Evolutionary conservation across 2,888 invertebrate species (phyloP).

Genomic region (Tethea ocularis): DNA sequence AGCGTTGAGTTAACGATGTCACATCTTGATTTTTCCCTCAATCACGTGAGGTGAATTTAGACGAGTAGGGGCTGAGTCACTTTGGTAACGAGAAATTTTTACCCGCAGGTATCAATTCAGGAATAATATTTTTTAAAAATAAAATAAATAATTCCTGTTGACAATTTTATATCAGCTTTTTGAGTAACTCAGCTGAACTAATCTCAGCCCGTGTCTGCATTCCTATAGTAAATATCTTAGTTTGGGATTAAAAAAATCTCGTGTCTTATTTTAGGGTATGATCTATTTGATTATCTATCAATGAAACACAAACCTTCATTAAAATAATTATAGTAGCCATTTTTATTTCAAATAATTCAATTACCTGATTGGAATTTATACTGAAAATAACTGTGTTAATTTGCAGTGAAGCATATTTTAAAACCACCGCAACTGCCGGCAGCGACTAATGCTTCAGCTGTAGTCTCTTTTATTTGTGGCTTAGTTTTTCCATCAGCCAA

Average conservation of each 20-base stretch:
- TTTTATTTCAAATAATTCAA: too few relatives aligned
- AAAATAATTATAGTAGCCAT: too few relatives aligned
- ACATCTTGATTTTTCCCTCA: slow-evolving; percentile 22
- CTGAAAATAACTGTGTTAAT: background rate
- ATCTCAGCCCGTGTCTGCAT: too few relatives aligned
- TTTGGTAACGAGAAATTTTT: background rate
- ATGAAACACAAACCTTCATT: too few relatives aligned
- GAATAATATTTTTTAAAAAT: too few relatives aligned
- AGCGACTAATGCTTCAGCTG: background rate
- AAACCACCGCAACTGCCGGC: background rate
- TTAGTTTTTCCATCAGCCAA: background rate
- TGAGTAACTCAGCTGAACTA: too few relatives aligned
- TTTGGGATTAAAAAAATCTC: too few relatives aligned
- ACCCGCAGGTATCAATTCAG: background rate
- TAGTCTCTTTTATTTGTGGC: background rate
- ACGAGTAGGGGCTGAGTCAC: background rate
- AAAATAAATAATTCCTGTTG: too few relatives aligned
- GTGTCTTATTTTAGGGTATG: too few relatives aligned
- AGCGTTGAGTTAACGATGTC: slow-evolving; percentile 50
- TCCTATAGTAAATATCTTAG: too few relatives aligned
- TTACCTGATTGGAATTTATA: background rate
- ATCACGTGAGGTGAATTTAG: slow-evolving; percentile 2
- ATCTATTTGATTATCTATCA: too few relatives aligned
- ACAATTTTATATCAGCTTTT: too few relatives aligned
- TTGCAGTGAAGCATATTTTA: slow-evolving; percentile 1